Conservation (phyloP, 1,140 invertebrate species). For the Nylanderia fulva region DNA sequence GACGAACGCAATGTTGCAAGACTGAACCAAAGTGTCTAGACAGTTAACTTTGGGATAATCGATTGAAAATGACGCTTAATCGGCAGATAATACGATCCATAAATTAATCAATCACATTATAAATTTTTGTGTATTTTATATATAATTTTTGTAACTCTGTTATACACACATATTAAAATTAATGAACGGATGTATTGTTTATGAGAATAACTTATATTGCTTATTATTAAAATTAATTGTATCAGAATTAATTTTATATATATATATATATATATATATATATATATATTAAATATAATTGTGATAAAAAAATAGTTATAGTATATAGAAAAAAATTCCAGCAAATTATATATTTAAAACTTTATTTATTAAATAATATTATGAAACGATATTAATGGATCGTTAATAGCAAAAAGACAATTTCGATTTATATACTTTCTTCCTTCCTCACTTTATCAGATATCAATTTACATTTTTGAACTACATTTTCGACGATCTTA, state of each 20-base stretch:
- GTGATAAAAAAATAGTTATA: background rate
- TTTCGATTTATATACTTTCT: background rate
- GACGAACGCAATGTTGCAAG: slow-evolving; percentile 20
- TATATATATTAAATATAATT: background rate
- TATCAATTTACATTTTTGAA: slow-evolving; percentile 39
- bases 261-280: too few species aligned
- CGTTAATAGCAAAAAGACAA: slow-evolving; percentile 6
- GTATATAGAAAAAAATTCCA: background rate
- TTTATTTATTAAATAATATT: background rate
- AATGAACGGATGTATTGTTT: too few species aligned
- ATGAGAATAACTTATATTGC: too few species aligned
- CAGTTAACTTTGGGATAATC: slow-evolving; percentile 30
- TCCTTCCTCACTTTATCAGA: slow-evolving; percentile 38
- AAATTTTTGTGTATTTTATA: background rate
- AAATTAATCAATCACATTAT: background rate
- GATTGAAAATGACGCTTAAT: slow-evolving; percentile 1
- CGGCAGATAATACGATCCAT: background rate
- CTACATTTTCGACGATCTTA: slow-evolving; percentile 53
- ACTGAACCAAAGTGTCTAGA: background rate
- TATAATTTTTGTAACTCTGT: background rate
- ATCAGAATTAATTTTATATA: background rate
- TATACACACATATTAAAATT: background rate
- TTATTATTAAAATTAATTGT: slow-evolving; percentile 1
- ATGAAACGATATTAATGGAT: slow-evolving; percentile 25
- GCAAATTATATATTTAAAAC: background rate